Evolutionary conservation across 2,888 invertebrate species (phyloP).

Genomic region (Entomobrya multifasciata): DNA sequence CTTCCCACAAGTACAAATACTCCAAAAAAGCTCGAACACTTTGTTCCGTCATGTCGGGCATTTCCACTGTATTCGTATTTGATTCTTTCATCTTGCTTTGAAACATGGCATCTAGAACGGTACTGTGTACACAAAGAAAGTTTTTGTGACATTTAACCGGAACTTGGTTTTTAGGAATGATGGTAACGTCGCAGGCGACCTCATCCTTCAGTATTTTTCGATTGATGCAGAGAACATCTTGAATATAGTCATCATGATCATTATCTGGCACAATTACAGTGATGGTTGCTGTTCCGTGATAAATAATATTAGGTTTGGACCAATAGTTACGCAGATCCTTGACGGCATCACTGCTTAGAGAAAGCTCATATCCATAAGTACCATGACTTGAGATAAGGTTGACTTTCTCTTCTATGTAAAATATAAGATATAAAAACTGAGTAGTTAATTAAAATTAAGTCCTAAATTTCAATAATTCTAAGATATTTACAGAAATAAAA

Average conservation of each 20-base stretch:
- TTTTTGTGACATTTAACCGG: background rate
- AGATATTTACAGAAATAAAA: too few species aligned
- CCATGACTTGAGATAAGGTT: too few species aligned
- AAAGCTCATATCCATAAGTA: too few species aligned
- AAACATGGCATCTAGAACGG: constrained; percentile 16
- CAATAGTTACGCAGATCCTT: too few species aligned
- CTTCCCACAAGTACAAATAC: constrained; percentile 7
- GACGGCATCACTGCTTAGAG: too few species aligned
- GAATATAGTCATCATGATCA: background rate
- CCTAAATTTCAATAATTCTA: too few species aligned
- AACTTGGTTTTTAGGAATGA: background rate
- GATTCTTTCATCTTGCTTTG: background rate
- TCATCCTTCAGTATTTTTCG: background rate
- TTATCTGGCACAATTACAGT: too few species aligned
- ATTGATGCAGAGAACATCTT: background rate
- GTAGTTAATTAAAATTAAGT: too few species aligned
- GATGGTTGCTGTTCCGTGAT: too few species aligned
- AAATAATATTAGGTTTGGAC: too few species aligned
- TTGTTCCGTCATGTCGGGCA: constrained; percentile 5
- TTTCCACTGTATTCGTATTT: background rate
- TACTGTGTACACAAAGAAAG: background rate
- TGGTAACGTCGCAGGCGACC: background rate
- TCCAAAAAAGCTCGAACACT: constrained; percentile 3
- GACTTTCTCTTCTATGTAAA: too few species aligned
- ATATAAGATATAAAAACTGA: too few species aligned